Evolutionary conservation across 2,888 invertebrate species (phyloP), one percentile per base, ranked within the genome.

Genomic region (Heteropelma amictum): DNA sequence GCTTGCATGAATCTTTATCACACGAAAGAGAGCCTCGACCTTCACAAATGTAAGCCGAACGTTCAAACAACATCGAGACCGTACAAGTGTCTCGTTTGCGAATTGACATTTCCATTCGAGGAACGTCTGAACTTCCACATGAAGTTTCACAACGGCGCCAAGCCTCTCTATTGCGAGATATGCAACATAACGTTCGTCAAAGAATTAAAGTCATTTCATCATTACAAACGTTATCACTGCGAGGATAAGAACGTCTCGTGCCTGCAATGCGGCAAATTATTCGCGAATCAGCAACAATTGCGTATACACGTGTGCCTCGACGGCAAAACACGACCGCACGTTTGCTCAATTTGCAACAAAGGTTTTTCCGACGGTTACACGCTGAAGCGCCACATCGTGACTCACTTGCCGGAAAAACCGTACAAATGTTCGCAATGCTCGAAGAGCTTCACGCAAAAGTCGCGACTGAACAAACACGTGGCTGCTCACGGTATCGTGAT

Each of bases 1-100:
- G 85, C 85, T 4, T 85, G 86, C 28, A 85, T 85, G 85, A 85
- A 86, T 79, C 77, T 85, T 0, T 86, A 85, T 60, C 81, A 81
- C 14, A 85, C 83, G 1, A 79, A 81, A n/a, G 85, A 84, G 40
- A 83, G 78, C 4, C 54, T 86, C 3, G 80, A 84, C 12, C 65
- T 53, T 42, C 85, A 85, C 60, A 85, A 84, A 53, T 85, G 86
- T 17, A 85, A 85, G 38, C 85, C 85, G 0, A 82, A 76, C 42
- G 67, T 82, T 1, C 83, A 81, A 23, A 77, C 70, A 23, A 86
- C 85, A 4, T 80, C 84, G 0, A 82, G 79, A 23, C 80, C 82
- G 0, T 85, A 86, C 63, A 81, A 81, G 23, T 85, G 85, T 40
- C 51, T 65, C 1, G 19, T 79, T 2, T 85, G 85, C 30, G 75